These are phyloP conservation scores for Saccopteryx leptura DNA, from an alignment of 2,113 vertebrate species.

Conservation along the genomic window DNA sequence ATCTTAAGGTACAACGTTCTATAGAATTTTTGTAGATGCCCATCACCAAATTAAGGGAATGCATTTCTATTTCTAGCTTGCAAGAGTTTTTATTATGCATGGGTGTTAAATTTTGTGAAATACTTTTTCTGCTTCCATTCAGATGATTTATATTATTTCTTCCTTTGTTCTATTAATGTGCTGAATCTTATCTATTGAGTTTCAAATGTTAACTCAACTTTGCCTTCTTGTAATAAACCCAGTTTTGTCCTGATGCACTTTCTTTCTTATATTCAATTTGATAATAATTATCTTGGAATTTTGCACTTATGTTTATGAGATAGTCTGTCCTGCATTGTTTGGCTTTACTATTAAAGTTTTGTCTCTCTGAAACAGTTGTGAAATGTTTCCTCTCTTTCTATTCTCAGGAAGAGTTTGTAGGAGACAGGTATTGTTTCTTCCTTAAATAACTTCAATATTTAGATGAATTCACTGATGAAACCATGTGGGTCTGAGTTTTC, in stretches of 20 bases:
- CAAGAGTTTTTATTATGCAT: constrained; percentile 14
- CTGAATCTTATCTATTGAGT: constrained; percentile 68
- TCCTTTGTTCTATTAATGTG: constrained; percentile 54
- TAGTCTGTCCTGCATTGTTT: background rate
- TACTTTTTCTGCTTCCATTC: constrained; percentile 58
- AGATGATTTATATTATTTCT: constrained; percentile 50
- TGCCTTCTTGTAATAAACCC: constrained; percentile 17
- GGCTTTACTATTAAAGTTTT: background rate
- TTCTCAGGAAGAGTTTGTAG: background rate
- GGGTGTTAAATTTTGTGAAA: constrained; percentile 27
- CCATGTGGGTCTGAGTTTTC: background rate
- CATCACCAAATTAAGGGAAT: background rate
- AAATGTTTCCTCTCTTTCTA: background rate
- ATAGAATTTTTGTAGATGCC: background rate
- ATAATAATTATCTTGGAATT: constrained; percentile 15
- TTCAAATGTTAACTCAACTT: constrained; percentile 66
- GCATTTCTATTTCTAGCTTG: background rate
- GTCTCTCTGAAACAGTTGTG: background rate
- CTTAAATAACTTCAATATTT: constrained; percentile 61
- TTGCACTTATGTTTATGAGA: constrained; percentile 29
- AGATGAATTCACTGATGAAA: background rate
- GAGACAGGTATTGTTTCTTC: constrained; percentile 1
- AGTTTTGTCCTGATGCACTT: constrained; percentile 11
- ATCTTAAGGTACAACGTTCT: background rate
- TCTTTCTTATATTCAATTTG: constrained; percentile 46